Evolutionary conservation across 2,888 invertebrate species (phyloP).

Genomic region (Machimus rusticus): DNA sequence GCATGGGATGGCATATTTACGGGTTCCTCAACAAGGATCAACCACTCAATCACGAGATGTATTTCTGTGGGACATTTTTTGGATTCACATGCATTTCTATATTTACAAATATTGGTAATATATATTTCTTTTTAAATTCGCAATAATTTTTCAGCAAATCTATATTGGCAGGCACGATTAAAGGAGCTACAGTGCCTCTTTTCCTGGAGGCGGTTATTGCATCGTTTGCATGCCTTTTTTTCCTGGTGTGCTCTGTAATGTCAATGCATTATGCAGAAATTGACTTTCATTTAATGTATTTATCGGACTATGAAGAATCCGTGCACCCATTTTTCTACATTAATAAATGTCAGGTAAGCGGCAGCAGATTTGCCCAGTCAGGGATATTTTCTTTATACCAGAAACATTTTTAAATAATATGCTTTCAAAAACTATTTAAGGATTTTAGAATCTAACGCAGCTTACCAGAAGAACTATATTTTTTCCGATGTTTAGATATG

Average conservation of each 20-base stretch:
- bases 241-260: constrained; percentile 50
- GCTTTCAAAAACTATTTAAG: too few species aligned
- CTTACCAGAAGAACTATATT: too few species aligned
- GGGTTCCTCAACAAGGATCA: constrained; percentile 52
- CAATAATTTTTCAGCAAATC: neutral
- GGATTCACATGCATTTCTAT: constrained; percentile 52
- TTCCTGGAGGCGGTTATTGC: constrained; percentile 51
- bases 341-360: constrained; percentile 51
- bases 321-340: constrained; percentile 53
- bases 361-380: neutral
- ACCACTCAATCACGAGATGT: constrained; percentile 52
- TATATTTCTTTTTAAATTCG: neutral
- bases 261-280: constrained; percentile 53
- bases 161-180: constrained; percentile 44
- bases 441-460: too few species aligned
- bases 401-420: too few species aligned
- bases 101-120: constrained; percentile 51
- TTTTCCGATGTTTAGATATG: too few species aligned
- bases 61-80: constrained; percentile 54
- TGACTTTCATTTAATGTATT: constrained; percentile 53
- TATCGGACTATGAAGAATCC: constrained; percentile 50
- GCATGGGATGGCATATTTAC: constrained; percentile 52
- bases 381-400: too few species aligned
- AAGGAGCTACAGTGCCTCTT: constrained; percentile 46
- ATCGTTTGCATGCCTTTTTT: constrained; percentile 48